phyloP scores from a whole-genome alignment of 2,113 vertebrate species.

The Lamprotornis superbus region DNA sequence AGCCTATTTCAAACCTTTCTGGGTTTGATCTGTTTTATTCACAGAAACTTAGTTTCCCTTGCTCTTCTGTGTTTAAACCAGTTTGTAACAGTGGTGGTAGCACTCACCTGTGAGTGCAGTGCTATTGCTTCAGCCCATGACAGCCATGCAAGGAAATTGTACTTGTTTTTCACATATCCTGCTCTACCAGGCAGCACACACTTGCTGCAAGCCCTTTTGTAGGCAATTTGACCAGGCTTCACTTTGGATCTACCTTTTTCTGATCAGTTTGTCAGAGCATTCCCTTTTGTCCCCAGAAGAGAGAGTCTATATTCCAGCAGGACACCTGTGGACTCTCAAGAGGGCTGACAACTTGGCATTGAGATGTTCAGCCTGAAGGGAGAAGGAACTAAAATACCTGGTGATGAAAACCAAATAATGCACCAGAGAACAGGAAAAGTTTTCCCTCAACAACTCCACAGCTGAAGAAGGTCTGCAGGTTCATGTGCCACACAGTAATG shows the following conservation, averaged over 20 bases:
- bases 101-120: background rate
- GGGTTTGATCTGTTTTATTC: background rate
- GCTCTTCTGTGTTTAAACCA: background rate
- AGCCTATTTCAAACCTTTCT: background rate
- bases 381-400: background rate
- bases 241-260: background rate
- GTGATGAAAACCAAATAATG: background rate
- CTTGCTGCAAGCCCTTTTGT: background rate
- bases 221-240: background rate
- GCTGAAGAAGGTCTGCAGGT: background rate
- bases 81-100: background rate
- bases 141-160: background rate
- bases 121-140: background rate
- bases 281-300: background rate
- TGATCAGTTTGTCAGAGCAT: background rate
- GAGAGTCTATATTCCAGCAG: background rate
- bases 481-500: background rate
- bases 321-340: fast-evolving
- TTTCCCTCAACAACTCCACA: background rate
- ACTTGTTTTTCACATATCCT: background rate
- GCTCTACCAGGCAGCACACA: background rate
- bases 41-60: background rate
- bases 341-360: background rate
- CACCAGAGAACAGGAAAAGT: background rate
- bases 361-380: background rate